A percentile compares a stretch with the other conserved stretches of the same genome.
These are phyloP conservation scores for Stomorhina lunata DNA, from an alignment of 2,888 invertebrate genomes.

Conservation along the genomic window DNA sequence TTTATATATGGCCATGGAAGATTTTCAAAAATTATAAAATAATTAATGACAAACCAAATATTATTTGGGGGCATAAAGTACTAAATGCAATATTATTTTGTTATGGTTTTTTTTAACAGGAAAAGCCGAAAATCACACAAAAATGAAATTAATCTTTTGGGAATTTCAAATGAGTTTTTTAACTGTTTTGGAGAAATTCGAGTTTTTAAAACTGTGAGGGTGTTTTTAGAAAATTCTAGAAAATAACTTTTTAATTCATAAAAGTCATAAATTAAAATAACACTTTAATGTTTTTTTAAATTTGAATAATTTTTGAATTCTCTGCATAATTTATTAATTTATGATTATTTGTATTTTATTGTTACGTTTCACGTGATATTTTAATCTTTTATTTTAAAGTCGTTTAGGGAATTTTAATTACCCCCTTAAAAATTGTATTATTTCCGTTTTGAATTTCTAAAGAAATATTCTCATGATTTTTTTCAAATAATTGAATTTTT, in stretches of 20 bases:
- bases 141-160: neutral
- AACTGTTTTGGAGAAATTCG: neutral
- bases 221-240: neutral
- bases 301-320: neutral
- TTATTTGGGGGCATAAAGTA: neutral
- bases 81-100: neutral
- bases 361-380: constrained; percentile 13
- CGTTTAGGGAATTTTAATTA: constrained; percentile 41
- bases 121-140: neutral
- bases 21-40: neutral
- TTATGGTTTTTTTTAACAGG: neutral
- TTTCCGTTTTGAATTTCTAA: constrained; percentile 17
- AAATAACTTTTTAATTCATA: neutral
- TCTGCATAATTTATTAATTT: no score
- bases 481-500: neutral
- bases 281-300: neutral
- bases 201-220: neutral
- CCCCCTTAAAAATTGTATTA: neutral
- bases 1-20: constrained; percentile 36
- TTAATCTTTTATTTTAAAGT: constrained; percentile 38
- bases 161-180: neutral
- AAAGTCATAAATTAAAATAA: constrained; percentile 16
- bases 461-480: neutral
- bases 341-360: neutral
- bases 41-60: neutral